Evolutionary conservation across 2,888 invertebrate species (phyloP).

Genomic region (Leptinotarsa tumamoca): DNA sequence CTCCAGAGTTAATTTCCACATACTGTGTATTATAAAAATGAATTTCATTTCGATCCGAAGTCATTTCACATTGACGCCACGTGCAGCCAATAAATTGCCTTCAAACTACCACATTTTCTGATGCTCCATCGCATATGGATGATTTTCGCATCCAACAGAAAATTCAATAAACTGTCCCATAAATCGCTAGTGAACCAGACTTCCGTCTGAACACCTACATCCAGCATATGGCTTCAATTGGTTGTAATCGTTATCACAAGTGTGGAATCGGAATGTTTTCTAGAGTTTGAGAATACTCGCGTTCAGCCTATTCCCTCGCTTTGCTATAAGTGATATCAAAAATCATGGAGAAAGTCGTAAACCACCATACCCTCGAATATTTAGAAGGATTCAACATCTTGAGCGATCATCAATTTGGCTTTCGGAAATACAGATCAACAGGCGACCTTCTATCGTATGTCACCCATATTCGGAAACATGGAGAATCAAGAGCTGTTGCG

Average conservation of each 20-base stretch:
- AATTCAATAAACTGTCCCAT: constrained; percentile 6
- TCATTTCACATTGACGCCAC: neutral
- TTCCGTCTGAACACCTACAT: constrained; percentile 10
- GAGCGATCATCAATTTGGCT: no score
- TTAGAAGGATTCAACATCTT: no score
- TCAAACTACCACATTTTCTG: neutral
- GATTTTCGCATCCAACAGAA: neutral
- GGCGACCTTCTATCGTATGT: no score
- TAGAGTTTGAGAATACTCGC: neutral
- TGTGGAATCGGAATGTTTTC: neutral
- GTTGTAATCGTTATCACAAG: constrained; percentile 4
- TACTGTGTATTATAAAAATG: neutral
- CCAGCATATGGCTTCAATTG: constrained; percentile 9
- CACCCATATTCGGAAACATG: no score
- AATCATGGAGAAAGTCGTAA: no score
- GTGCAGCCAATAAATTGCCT: neutral
- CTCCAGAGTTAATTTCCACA: neutral
- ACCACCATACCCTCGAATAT: no score
- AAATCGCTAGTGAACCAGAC: constrained; percentile 9
- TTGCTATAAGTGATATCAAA: no score
- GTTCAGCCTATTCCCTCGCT: no score
- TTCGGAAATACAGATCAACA: no score
- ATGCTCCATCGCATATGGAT: neutral
- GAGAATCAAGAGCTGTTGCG: no score
- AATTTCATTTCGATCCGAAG: neutral